A percentile compares a stretch with the other conserved stretches of the same genome.
These are phyloP conservation scores for Brachionus asplanchnoidis DNA, from an alignment of 1,140 invertebrate species.

Conservation along the genomic window DNA sequence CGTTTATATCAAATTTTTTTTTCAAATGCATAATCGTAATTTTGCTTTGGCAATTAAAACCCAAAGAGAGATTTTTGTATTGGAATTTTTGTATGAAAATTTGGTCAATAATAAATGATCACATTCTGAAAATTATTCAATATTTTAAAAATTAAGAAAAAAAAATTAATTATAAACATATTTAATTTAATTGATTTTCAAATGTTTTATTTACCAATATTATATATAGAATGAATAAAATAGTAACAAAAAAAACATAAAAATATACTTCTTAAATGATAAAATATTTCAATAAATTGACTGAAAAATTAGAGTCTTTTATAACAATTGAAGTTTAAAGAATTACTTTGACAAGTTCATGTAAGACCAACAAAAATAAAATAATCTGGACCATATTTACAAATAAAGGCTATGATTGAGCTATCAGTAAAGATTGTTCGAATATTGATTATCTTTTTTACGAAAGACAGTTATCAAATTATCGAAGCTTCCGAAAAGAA, in stretches of 20 bases:
- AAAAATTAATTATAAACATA: no score
- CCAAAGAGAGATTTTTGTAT: no score
- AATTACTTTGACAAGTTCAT: not conserved
- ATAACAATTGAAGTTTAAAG: not conserved
- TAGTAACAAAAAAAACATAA: not conserved
- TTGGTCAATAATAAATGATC: no score
- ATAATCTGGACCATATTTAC: not conserved
- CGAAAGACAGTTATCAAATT: conserved; percentile 21
- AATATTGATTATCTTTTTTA: not conserved
- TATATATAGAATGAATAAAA: not conserved
- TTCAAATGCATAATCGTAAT: no score
- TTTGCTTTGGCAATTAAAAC: no score
- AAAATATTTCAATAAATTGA: not conserved
- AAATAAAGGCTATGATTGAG: not conserved
- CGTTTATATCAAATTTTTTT: no score
- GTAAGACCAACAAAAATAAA: not conserved
- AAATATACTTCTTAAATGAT: not conserved
- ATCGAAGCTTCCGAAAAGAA: conserved; percentile 13
- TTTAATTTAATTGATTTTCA: not conserved
- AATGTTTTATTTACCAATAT: not conserved
- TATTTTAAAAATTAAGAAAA: not conserved
- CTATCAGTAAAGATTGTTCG: not conserved
- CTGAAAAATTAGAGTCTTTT: not conserved
- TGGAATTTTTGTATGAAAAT: no score
- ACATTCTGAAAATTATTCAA: no score